Evolutionary conservation across 2,113 vertebrate genomes (phyloP), one percentile per base, ranked within the genome.

Genomic region (Apodemus speciosus): DNA sequence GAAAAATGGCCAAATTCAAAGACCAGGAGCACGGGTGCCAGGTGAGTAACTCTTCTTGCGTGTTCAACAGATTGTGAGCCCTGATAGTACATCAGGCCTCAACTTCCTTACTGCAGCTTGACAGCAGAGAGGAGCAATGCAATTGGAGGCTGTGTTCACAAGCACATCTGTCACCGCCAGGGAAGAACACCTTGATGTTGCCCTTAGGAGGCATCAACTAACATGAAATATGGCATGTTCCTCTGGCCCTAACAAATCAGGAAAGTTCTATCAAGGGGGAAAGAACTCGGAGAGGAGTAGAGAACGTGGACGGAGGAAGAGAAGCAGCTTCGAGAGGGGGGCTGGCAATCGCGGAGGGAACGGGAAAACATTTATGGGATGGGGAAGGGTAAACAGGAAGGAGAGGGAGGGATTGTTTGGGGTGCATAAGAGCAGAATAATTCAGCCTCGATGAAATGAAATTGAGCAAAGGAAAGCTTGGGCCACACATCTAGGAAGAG

Each of bases 1-100:
- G 93, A 97, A 97, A 93, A 96, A 96, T 93, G 88, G 73, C n/a
- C 85, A n/a, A 56, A 68, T 8, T 38, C 85, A 85, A 77, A 38
- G 2, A 53, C 11, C 11, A 51, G 68, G 46, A 86, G 94, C 66
- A 38, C 68, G 0, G 7, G n/a, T 56, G 4, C 93, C 73, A 58
- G 72, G 58, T 83, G 85, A 95, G 90, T 76, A 73, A 91, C 79
- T 89, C 71, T 66, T 71, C 83, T 51, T 58, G 72, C 90, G 46
- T 11, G 25, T 38, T 83, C 92, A 69, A 68, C 81, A 85, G 90
- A 92, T 73, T 14, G 51, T 20, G 38, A 72, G 58, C 66, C 69
- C 91, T 20, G 58, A 95, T 58, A 94, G 91, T 88, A 88, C 49
- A 85, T 92, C 88, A 94, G 95, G 62, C 43, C 90, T 85, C 46